Evolutionary conservation across 1,140 invertebrate species (phyloP).

Genomic region (Platorchestia sp.): DNA sequence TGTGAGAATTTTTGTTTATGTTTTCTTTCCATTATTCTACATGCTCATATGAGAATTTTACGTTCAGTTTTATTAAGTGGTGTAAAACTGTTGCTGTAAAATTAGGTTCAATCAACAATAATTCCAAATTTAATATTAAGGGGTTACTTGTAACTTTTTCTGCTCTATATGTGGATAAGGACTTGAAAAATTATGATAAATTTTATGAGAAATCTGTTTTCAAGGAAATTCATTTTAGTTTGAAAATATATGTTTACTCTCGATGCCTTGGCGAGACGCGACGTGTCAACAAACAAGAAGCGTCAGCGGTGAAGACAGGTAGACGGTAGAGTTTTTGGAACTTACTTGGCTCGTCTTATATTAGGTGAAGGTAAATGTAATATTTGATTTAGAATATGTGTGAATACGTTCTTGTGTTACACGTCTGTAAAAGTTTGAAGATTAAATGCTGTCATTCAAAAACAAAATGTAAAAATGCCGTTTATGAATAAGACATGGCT

Average conservation of each 20-base stretch:
- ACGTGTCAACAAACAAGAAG: not conserved
- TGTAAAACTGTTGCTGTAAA: not conserved
- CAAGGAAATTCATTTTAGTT: constrained; percentile 35
- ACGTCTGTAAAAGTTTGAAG: too few species aligned
- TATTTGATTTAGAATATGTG: too few species aligned
- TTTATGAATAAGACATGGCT: too few species aligned
- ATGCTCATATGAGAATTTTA: not conserved
- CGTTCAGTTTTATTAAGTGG: not conserved
- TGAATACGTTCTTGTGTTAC: too few species aligned
- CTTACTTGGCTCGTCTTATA: too few species aligned
- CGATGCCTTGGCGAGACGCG: not conserved
- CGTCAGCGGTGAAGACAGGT: too few species aligned
- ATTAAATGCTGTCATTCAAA: too few species aligned
- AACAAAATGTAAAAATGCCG: too few species aligned
- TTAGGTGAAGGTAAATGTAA: too few species aligned
- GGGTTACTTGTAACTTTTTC: not conserved
- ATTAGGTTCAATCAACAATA: not conserved
- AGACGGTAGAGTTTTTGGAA: too few species aligned
- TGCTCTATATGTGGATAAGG: not conserved
- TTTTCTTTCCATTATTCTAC: not conserved
- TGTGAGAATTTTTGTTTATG: not conserved
- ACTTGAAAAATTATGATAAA: not conserved
- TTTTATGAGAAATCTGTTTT: not conserved
- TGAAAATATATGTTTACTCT: not conserved
- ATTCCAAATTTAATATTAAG: not conserved